Evolutionary conservation across 2,113 vertebrate species (phyloP), one percentile per base, ranked within the genome.

Genomic region (Condylura cristata): DNA sequence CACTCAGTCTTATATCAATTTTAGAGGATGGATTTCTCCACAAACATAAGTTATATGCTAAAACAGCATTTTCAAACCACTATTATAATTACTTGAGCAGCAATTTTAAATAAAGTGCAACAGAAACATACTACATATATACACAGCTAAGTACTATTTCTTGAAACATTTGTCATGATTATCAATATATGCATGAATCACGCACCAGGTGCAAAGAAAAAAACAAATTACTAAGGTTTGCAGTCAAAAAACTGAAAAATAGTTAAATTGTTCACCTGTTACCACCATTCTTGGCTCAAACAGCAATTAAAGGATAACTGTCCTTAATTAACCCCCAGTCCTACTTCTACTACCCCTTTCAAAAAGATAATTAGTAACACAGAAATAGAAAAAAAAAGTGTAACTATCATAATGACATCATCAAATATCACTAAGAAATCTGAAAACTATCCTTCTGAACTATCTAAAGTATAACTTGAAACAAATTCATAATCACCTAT

Each of bases 31-130:
- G 75, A 53, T 39, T 95, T 94, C 58, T 86, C 39, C 8, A 68
- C 44, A 93, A 83, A 63, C 32, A 51, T 10, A 78, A 13, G 18
- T 87, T 68, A 80, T 32, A 66, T 3, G 56, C 14, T 86, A 78
- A 75, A 53, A 26, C 1, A 84, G 5, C 34, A 83, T 78, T 86
- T 58, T 74, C 58, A 66, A 93, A 89, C 28, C n/a, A 26, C 41
- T 39, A 22, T 18, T 93, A 2, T 60, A 91, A 68, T 13, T 86
- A 87, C 81, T 1, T 66, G 20, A 86, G 41, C 26, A 79, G n/a
- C 18, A 89, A 91, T 56, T 66, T 91, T 80, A 93, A 96, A 85
- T 56, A 16, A 91, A 96, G 81, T 46, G 65, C 12, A 87, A 88
- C 1, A 91, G 46, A 90, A 93, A 53, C 56, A 91, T 22, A 68